Conservation (phyloP, 2,888 invertebrate species). For the Rhogogaster chlorosoma region DNA sequence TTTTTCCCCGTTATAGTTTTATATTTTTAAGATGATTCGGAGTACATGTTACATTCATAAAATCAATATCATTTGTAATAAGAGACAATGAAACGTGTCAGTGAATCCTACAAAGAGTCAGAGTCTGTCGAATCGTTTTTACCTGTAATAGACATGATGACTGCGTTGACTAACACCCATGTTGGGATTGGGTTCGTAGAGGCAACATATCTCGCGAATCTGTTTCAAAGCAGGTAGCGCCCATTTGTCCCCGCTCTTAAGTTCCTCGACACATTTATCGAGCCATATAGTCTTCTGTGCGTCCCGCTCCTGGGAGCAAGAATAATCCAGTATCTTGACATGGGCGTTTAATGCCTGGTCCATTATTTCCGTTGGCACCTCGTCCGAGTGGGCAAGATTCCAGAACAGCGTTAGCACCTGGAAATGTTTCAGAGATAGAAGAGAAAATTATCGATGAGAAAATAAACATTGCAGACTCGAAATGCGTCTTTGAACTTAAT, state of each 20-base stretch:
- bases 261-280: constrained; percentile 97
- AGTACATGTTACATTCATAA: neutral
- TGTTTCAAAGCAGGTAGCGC: constrained; percentile 96
- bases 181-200: constrained; percentile 93
- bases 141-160: constrained; percentile 82
- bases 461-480: neutral
- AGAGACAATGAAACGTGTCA: too few relatives aligned
- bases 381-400: constrained; percentile 97
- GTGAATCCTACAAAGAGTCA: neutral
- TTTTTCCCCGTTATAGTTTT: neutral
- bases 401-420: constrained; percentile 95
- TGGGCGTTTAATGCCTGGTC: constrained; percentile 97
- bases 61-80: neutral
- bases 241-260: constrained; percentile 94
- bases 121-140: constrained; percentile 63
- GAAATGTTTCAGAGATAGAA: constrained; percentile 2
- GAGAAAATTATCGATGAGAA: neutral
- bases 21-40: neutral
- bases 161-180: constrained; percentile 81
- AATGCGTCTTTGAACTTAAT: neutral
- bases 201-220: constrained; percentile 96
- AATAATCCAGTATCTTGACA: constrained; percentile 98
- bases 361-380: constrained; percentile 98
- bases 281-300: constrained; percentile 97
- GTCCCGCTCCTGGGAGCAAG: constrained; percentile 98